Evolutionary conservation across 2,797 vertebrate genomes (phyloP).

Genomic region (Pangasius sanitwongsei): DNA sequence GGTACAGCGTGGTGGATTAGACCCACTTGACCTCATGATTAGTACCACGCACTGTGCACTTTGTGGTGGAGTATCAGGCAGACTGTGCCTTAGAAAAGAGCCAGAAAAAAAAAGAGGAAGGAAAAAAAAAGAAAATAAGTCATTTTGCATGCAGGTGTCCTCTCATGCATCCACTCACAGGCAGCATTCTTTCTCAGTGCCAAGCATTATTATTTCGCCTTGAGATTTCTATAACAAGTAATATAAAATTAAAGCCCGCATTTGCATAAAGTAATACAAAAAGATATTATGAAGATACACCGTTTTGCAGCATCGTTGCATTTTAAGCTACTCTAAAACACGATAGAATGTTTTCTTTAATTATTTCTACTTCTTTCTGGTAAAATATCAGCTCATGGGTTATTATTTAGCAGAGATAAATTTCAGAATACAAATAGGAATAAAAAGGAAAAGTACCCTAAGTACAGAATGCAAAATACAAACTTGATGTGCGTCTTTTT

Average conservation of each 20-base stretch:
- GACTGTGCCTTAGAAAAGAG: slow-evolving; percentile 36
- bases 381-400: background rate
- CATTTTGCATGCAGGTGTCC: slow-evolving; percentile 43
- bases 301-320: background rate
- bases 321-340: background rate
- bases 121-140: slow-evolving; percentile 2
- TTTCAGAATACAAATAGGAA: background rate
- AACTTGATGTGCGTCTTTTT: background rate
- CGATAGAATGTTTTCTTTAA: background rate
- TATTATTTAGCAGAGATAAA: background rate
- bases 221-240: background rate
- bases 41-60: slow-evolving; percentile 39
- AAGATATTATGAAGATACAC: background rate
- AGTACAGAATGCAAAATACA: background rate
- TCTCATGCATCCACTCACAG: slow-evolving; percentile 14
- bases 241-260: background rate
- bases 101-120: slow-evolving; percentile 20
- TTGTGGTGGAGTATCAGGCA: slow-evolving; percentile 36
- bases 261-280: background rate
- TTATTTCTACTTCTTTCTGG: background rate
- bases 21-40: slow-evolving; percentile 69
- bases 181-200: background rate
- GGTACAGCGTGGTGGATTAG: slow-evolving; percentile 66
- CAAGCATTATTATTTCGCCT: background rate
- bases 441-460: background rate